phyloP scores from a whole-genome alignment of 2,888 invertebrate genomes.

The Campaea margaritaria region DNA sequence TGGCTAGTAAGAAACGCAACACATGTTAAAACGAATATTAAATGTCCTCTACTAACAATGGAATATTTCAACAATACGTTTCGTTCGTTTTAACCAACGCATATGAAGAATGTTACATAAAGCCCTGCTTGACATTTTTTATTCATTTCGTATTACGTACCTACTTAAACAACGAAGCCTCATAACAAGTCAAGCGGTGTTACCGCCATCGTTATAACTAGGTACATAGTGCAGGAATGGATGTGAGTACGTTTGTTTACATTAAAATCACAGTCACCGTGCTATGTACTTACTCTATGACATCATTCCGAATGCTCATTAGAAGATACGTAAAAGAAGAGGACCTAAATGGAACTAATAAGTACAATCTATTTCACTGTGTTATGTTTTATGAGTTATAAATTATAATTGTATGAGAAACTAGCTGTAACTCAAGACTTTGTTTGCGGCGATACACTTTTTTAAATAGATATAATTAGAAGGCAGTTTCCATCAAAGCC shows the following conservation, averaged over 20 bases:
- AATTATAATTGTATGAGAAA: too few relatives aligned
- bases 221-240: constrained; percentile 21
- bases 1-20: too few relatives aligned
- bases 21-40: too few relatives aligned
- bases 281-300: constrained; percentile 50
- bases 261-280: constrained; percentile 54
- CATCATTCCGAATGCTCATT: constrained; percentile 48
- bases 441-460: neutral
- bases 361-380: too few relatives aligned
- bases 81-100: too few relatives aligned
- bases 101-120: neutral
- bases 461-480: too few relatives aligned
- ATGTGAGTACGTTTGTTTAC: constrained; percentile 53
- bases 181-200: constrained; percentile 30
- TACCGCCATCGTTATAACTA: constrained; percentile 14
- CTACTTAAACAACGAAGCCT: constrained; percentile 5
- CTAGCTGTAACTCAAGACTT: neutral
- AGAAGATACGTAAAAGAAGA: neutral
- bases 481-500: too few relatives aligned
- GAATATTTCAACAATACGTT: too few relatives aligned
- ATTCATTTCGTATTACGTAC: neutral
- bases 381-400: too few relatives aligned
- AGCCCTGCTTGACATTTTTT: constrained; percentile 4
- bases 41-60: too few relatives aligned
- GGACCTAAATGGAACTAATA: too few relatives aligned